These are phyloP conservation scores for Progne subis DNA, from an alignment of 2,113 vertebrate species.

Conservation along the genomic window DNA sequence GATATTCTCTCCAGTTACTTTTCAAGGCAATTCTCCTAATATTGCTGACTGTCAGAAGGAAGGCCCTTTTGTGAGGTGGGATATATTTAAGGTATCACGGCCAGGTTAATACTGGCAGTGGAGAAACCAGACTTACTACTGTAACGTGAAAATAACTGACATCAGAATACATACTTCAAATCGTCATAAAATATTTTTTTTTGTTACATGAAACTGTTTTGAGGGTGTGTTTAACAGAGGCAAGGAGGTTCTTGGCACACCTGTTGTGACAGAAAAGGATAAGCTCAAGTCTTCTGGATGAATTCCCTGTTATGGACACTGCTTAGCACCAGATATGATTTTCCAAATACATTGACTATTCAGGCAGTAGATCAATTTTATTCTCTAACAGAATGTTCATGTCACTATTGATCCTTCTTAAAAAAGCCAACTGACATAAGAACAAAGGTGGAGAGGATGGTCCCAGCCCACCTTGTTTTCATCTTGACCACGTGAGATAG, in stretches of 20 bases:
- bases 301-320: neutral
- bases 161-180: neutral
- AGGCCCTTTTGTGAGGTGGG: neutral
- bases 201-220: neutral
- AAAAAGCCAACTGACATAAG: neutral
- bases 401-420: neutral
- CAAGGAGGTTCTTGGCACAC: neutral
- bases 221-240: neutral
- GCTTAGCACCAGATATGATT: neutral
- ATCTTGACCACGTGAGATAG: neutral
- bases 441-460: neutral
- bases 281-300: neutral
- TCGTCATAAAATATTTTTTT: neutral
- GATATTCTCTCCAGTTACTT: neutral
- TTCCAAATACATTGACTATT: neutral
- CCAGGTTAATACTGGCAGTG: neutral
- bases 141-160: neutral
- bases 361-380: neutral
- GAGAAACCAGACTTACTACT: neutral
- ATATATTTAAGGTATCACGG: neutral
- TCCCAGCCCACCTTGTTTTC: neutral
- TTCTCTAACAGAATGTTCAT: neutral
- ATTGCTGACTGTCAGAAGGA: neutral
- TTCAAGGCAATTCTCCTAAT: neutral
- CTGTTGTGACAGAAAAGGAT: accelerated